Base-by-base conservation (phyloP, 1,140 invertebrate species). In the Nylanderia fulva region DNA sequence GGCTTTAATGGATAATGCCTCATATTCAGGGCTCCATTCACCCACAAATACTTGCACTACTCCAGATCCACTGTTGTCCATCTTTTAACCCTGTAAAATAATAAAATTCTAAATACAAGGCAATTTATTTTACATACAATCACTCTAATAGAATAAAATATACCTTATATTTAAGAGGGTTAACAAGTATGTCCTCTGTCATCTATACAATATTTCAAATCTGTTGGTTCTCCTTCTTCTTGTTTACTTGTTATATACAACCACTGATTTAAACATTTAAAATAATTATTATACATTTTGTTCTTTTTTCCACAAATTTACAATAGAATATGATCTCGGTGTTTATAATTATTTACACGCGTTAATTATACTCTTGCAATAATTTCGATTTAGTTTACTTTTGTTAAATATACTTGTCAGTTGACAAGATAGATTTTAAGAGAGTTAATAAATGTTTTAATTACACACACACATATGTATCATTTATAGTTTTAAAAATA, bases 1-100 rank as follows among this genome's bases (percentile, higher is more conserved):
- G 27, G 98, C 98, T 95, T 99, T 98, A 69, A 99, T 98, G 56
- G 97, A 98, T 21, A 99, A 96, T 79, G 97, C 98, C 94, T 99
- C 98, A 95, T 98, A 98, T 93, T 98, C 97, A 88, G 96, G 96
- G 91, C 97, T 98, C 91, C 98, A 96, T 85, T 98, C 97, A 80
- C 98, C 98, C 90, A 98, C 98, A 95, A 98, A 98, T 93, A 99
- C 98, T 96, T 98, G 96, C 85, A 97, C 94, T 27, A 95, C 94
- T 71, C 94, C 94, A 36, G 93, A 94, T 56, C 90, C 91, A 90
- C 89, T 92, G 88, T 77, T 92, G 85, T 95, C 94, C 94, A 95
- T 95, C 92, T 80, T 90, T 92, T 87, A 92, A 94, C 94, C 94
- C 94, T 94, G n/a, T n/a, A 87, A 89, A 45, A 72, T 56, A 39